Percentiles rank a stretch among this genome's conserved stretches.
Evolutionary conservation across 2,113 vertebrate species (phyloP).

Genomic region (Noturus placidus): DNA sequence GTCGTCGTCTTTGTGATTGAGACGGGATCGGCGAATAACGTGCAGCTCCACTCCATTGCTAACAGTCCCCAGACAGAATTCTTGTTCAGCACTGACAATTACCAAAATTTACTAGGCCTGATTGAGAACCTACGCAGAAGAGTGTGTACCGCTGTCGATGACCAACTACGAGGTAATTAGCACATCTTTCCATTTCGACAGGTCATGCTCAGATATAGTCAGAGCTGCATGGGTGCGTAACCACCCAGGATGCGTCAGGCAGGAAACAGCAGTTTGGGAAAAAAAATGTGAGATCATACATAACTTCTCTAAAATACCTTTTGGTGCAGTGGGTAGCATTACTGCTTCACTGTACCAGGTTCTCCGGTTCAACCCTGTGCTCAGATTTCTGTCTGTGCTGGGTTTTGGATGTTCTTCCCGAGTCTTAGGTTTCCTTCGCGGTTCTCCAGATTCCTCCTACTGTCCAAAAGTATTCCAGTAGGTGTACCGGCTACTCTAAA

Average conservation of each 20-base stretch:
- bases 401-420: not conserved
- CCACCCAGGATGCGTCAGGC: not conserved
- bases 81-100: conserved; percentile 63
- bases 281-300: not conserved
- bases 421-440: not conserved
- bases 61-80: conserved; percentile 74
- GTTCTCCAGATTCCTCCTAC: not conserved
- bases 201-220: not conserved
- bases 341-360: not conserved
- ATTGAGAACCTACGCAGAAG: conserved; percentile 64
- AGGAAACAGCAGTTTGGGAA: not conserved
- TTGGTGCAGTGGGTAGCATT: too few relatives aligned
- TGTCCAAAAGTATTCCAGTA: not conserved
- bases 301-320: not conserved
- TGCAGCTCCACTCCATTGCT: conserved; percentile 68
- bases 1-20: conserved; percentile 75
- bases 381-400: not conserved
- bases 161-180: conserved; percentile 63
- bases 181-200: not conserved
- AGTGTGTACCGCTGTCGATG: conserved; percentile 70
- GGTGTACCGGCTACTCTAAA: not conserved
- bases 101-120: conserved; percentile 65
- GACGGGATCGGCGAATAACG: conserved; percentile 62
- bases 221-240: not conserved
- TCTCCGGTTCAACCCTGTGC: not conserved